Conservation (phyloP, 1,140 invertebrate genomes). For the Bradynema listronoti region DNA sequence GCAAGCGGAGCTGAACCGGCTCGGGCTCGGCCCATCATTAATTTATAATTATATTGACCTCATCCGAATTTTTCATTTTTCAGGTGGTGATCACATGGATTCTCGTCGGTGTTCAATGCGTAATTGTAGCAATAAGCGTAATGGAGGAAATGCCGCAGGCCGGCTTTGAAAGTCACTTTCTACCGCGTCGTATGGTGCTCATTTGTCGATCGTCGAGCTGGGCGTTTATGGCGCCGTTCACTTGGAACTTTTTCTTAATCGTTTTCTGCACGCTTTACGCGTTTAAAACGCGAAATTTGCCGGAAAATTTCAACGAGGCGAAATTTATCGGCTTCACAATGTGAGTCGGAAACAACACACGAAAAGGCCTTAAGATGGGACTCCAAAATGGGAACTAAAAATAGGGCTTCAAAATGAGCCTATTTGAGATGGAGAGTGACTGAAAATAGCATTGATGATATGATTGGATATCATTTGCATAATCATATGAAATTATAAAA, state of each 20-base stretch:
- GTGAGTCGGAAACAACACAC: no score
- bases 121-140: slow-evolving; percentile 68
- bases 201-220: slow-evolving; percentile 53
- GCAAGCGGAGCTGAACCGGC: no score
- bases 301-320: slow-evolving; percentile 80
- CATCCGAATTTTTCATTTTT: slow-evolving; percentile 27
- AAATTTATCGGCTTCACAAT: slow-evolving; percentile 73
- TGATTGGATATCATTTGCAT: no score
- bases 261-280: slow-evolving; percentile 75
- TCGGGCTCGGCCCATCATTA: no score
- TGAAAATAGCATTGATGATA: no score
- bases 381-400: no score
- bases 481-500: no score
- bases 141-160: slow-evolving; percentile 67
- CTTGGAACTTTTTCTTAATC: slow-evolving; percentile 73
- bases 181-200: slow-evolving; percentile 45
- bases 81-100: slow-evolving; percentile 59
- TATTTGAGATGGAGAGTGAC: no score
- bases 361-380: no score
- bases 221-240: slow-evolving; percentile 70
- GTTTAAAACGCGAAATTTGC: slow-evolving; percentile 75
- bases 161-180: slow-evolving; percentile 41
- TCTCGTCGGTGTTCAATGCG: slow-evolving; percentile 68
- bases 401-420: no score
- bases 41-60: no score